Evolutionary conservation across 2,888 invertebrate species (phyloP).

Genomic region (Athetis lepigone): DNA sequence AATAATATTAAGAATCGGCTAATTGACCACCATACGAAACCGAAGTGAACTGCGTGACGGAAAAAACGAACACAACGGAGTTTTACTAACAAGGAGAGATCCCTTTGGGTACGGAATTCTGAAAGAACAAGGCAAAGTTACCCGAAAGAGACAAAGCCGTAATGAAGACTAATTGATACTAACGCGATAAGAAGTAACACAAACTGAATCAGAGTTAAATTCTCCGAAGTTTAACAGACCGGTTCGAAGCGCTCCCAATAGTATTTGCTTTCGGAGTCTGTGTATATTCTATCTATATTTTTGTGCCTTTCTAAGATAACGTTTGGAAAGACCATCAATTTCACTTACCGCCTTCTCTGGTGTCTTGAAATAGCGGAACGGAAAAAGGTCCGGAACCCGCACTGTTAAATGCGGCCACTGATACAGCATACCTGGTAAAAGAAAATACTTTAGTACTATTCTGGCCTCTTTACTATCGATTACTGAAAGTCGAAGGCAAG

Average conservation of each 20-base stretch:
- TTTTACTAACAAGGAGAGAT: too few species aligned
- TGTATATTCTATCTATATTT: background rate
- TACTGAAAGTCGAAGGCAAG: too few species aligned
- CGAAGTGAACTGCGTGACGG: too few species aligned
- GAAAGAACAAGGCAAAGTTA: slow-evolving; percentile 6
- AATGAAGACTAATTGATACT: slow-evolving; percentile 44
- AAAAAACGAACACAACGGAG: too few species aligned
- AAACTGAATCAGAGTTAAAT: slow-evolving; percentile 8
- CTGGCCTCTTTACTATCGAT: too few species aligned
- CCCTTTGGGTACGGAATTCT: too few species aligned
- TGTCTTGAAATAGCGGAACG: slow-evolving; percentile 94
- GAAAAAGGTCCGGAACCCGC: slow-evolving; percentile 96
- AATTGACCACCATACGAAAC: too few species aligned
- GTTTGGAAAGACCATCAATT: slow-evolving; percentile 19
- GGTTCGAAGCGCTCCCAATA: background rate
- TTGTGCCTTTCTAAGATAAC: background rate
- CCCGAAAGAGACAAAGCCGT: slow-evolving; percentile 1
- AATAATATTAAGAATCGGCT: too few species aligned
- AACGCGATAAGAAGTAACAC: slow-evolving; percentile 2
- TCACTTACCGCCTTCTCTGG: slow-evolving; percentile 95
- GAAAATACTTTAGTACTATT: too few species aligned
- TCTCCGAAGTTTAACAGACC: background rate
- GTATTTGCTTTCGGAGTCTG: background rate
- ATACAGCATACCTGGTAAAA: slow-evolving; percentile 93
- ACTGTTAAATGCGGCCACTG: slow-evolving; percentile 95